Conservation (phyloP, 2,113 vertebrate species). For the Alethe castanea region DNA sequence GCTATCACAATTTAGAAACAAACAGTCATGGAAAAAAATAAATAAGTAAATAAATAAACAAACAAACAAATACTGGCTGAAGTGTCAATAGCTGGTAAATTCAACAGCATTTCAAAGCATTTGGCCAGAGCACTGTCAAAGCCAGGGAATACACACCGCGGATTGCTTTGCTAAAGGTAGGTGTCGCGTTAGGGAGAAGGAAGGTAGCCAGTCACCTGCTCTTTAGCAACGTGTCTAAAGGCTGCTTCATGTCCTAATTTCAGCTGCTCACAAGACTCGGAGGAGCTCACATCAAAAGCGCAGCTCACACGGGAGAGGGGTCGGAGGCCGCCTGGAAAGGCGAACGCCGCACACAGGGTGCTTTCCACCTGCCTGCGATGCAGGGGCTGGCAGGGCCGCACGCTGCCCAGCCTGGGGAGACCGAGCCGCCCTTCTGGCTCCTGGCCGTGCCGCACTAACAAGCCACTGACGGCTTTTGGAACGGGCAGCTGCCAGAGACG, state of each 20-base stretch:
- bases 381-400: background rate
- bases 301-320: background rate
- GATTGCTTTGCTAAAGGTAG: background rate
- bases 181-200: background rate
- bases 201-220: background rate
- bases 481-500: background rate
- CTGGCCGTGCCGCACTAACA: accelerated
- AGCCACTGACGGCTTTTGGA: accelerated
- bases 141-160: background rate
- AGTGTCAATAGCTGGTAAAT: background rate
- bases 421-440: accelerated
- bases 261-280: background rate
- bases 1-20: background rate
- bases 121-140: background rate
- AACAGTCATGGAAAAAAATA: background rate
- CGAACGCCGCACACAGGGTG: background rate
- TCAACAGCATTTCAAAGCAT: background rate
- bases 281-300: background rate
- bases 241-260: background rate
- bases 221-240: background rate
- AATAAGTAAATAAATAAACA: background rate
- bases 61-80: background rate
- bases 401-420: background rate
- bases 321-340: background rate
- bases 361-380: accelerated